Evolutionary conservation across 1,140 invertebrate genomes (phyloP), one percentile per base, ranked within the genome.

Genomic region (Zaprionus kolodkinae): DNA sequence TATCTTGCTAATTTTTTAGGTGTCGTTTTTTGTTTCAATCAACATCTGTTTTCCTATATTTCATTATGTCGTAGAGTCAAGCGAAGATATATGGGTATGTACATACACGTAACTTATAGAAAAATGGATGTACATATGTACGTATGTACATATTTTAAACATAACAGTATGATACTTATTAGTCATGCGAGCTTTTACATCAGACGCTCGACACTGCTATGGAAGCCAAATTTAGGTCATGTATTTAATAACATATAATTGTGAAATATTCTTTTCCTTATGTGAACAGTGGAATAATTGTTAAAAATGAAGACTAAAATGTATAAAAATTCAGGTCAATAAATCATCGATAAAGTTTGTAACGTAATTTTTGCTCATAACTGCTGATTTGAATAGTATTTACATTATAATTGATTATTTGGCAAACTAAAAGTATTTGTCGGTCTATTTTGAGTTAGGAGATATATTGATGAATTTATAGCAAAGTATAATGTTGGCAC

Each of bases 401-500:
- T 15, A 45, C 40, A 45, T 45, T 15, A 45, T 15, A 40, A 40
- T 40, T n/a, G n/a, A 7, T 40, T 12, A 12, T 6, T n/a, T 4
- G 12, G 36, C 10, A 10, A 10, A 35, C 7, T 35, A 35, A 43
- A 15, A 45, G 6, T 15, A 6, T 9, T 45, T 45, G 38, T 45
- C 7, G n/a, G 6, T 6, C 6, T 35, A 7, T 10, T 35, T 35
- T 10, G n/a, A 15, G n/a, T 3, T 9, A 15, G 40, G 6, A 7
- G 36, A 15, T 43, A 2, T 43, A 45, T 17, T 6, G 6, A 45
- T 15, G 40, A 45, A 45, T 55, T 50, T 25, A 60, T 63, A 40
- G 64, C 63, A 68, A 76, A 77, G 43, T 66, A 79, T 69, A 73
- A 33, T 17, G 64, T 81, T 81, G 79, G 79, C 78, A 81, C 79